These are phyloP conservation scores for Sylvilagus bachmani DNA, from an alignment of 2,113 vertebrate genomes.

Conservation along the genomic window DNA sequence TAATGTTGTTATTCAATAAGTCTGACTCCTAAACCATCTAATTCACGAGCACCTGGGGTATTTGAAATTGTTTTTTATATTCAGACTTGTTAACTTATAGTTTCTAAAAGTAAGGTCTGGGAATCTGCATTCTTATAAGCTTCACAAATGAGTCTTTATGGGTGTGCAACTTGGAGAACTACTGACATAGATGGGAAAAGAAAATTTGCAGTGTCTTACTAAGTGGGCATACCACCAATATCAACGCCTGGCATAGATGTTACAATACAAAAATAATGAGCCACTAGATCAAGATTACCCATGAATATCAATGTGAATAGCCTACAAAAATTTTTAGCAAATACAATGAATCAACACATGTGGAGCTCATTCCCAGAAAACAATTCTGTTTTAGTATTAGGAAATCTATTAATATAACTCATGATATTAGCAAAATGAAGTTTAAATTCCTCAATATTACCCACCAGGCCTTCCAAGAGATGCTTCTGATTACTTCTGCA, in stretches of 20 bases:
- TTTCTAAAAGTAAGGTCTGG: not conserved
- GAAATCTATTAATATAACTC: not conserved
- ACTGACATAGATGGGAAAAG: not conserved
- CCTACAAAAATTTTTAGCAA: constrained; percentile 2
- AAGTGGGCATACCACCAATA: not conserved
- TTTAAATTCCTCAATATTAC: not conserved
- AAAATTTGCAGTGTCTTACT: not conserved
- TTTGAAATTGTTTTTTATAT: constrained; percentile 28
- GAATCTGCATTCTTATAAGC: not conserved
- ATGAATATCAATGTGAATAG: not conserved
- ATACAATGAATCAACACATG: not conserved
- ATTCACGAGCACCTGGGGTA: not conserved
- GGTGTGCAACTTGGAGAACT: not conserved
- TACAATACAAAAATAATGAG: not conserved
- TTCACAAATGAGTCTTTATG: not conserved
- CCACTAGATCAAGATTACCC: not conserved
- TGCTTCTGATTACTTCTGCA: not conserved
- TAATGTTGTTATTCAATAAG: not conserved
- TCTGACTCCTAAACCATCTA: not conserved
- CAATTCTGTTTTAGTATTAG: not conserved
- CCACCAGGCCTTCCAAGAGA: not conserved
- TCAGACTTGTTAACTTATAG: not conserved
- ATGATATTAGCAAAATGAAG: not conserved
- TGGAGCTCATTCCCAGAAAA: constrained; percentile 17
- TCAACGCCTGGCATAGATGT: not conserved